phyloP scores from a whole-genome alignment of 1,140 invertebrate species.

The Amphibalanus amphitrite region DNA sequence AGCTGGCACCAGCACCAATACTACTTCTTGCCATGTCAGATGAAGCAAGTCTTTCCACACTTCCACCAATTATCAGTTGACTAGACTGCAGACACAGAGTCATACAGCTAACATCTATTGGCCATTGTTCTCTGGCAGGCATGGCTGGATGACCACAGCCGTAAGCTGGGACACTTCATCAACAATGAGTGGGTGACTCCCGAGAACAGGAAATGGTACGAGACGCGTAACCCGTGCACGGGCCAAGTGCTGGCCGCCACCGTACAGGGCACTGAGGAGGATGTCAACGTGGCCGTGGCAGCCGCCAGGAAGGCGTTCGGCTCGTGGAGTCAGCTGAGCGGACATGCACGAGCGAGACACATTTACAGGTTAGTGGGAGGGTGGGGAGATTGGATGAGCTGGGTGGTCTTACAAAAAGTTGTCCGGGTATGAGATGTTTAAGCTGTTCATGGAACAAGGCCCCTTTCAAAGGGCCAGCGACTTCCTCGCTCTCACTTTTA shows the following conservation, averaged over 20 bases:
- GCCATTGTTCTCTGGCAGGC: slow-evolving; percentile 9
- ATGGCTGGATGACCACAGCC: slow-evolving; percentile 19
- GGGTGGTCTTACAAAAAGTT: too few species aligned
- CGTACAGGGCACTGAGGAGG: slow-evolving; percentile 18
- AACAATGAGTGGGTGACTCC: slow-evolving; percentile 19
- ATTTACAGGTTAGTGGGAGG: slow-evolving; percentile 28
- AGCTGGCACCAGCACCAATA: too few species aligned
- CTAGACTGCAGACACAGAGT: too few species aligned
- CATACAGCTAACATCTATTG: background rate
- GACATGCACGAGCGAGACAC: slow-evolving; percentile 28
- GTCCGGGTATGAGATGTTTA: too few species aligned
- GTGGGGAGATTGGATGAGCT: too few species aligned
- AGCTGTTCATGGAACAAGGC: too few species aligned
- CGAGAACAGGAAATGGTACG: slow-evolving; percentile 15
- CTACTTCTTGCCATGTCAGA: too few species aligned
- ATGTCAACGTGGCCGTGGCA: slow-evolving; percentile 22
- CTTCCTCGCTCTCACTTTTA: too few species aligned
- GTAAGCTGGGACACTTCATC: slow-evolving; percentile 20
- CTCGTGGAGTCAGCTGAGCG: slow-evolving; percentile 26
- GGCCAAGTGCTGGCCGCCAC: slow-evolving; percentile 15
- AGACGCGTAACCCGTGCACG: slow-evolving; percentile 14
- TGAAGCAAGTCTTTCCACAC: too few species aligned
- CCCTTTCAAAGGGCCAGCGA: too few species aligned
- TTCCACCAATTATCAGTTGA: too few species aligned
- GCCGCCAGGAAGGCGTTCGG: slow-evolving; percentile 25